phyloP scores from a whole-genome alignment of 53 echinoderm and acorn worm genomes.

The Stichopus horrens region DNA sequence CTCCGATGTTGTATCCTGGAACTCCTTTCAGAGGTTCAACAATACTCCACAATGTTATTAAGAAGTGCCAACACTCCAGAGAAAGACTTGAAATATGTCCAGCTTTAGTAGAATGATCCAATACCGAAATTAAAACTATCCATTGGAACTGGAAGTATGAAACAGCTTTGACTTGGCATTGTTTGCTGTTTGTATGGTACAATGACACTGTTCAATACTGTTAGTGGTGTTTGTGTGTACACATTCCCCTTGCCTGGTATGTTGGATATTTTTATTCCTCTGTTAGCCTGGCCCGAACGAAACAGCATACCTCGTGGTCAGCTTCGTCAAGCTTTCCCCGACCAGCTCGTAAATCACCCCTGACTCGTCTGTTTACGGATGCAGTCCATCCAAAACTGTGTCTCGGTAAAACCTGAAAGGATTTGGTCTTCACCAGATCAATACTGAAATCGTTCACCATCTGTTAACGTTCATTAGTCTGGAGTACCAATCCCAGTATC shows the following conservation, averaged over 20 bases:
- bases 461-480: conserved; percentile 12
- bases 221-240: background rate
- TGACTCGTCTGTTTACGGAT: background rate
- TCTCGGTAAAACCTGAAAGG: background rate
- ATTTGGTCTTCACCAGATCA: background rate
- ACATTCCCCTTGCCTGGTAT: background rate
- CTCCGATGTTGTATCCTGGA: too few species aligned
- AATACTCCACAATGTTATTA: too few species aligned
- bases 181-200: too few species aligned
- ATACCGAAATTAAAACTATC: too few species aligned
- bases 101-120: too few species aligned
- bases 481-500: background rate
- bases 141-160: too few species aligned
- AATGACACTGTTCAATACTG: too few species aligned
- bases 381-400: background rate
- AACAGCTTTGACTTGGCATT: too few species aligned
- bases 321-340: background rate
- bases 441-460: background rate
- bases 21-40: too few species aligned
- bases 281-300: background rate
- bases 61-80: too few species aligned
- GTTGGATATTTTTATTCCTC: background rate
- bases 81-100: too few species aligned
- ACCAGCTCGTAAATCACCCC: conserved; percentile 4
- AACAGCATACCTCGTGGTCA: conserved; percentile 22